Evolutionary conservation across 2,113 vertebrate species (phyloP).

Genomic region (Holacanthus passer): DNA sequence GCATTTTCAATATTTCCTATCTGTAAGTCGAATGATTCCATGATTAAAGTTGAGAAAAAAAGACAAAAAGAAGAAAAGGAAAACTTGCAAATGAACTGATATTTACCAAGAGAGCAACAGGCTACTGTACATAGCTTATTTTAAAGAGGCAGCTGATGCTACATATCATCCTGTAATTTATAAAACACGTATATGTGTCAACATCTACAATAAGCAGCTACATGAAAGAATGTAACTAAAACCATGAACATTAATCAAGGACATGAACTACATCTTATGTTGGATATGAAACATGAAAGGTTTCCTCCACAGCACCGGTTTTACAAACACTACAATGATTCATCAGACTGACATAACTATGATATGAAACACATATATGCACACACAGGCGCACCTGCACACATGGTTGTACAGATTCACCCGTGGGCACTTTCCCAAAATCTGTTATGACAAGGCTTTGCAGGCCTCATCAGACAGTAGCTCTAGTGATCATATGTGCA

Average conservation of each 20-base stretch:
- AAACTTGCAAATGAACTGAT: slow-evolving; percentile 11
- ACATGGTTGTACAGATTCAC: slow-evolving; percentile 28
- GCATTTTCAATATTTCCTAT: slow-evolving; percentile 18
- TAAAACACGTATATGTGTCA: slow-evolving; percentile 21
- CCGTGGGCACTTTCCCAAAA: slow-evolving; percentile 39
- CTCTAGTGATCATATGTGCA: slow-evolving; percentile 23
- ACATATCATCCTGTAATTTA: slow-evolving; percentile 26
- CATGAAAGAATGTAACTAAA: slow-evolving; percentile 19
- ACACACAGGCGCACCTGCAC: slow-evolving; percentile 20
- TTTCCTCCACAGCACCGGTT: slow-evolving; percentile 28
- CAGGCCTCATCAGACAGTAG: slow-evolving; percentile 13
- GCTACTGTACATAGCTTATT: slow-evolving; percentile 47
- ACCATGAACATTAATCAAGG: neutral
- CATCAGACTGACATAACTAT: slow-evolving; percentile 25
- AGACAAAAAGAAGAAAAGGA: too few species aligned
- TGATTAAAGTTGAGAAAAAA: slow-evolving; percentile 27
- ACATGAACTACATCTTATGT: slow-evolving; percentile 23
- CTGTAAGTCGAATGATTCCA: slow-evolving; percentile 15
- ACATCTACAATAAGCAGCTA: slow-evolving; percentile 22
- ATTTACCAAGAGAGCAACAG: slow-evolving; percentile 19
- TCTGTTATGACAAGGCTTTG: slow-evolving; percentile 44
- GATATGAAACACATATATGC: slow-evolving; percentile 23
- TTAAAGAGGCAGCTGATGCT: slow-evolving; percentile 48
- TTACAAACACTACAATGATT: slow-evolving; percentile 36
- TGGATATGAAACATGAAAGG: neutral